Base-by-base conservation (phyloP, 1,140 invertebrate species). In the Tyrophagus putrescentiae region DNA sequence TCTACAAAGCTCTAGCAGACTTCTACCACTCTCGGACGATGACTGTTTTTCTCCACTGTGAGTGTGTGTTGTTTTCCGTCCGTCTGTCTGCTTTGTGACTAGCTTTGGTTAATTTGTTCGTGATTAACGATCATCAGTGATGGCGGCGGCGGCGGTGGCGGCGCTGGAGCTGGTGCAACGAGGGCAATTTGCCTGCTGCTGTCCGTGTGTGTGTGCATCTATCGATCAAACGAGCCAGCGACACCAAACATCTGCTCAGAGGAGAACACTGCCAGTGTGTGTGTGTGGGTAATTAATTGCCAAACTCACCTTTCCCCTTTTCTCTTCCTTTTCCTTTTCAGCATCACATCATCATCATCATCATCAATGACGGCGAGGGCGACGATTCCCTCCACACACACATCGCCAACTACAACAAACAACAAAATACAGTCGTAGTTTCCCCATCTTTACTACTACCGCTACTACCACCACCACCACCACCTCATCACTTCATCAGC, bases 51-150 rank as follows among this genome's bases (percentile, higher is more conserved):
- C 21, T 39, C 36, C 36, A n/a, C n/a, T n/a, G n/a, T n/a, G n/a
- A n/a, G n/a, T n/a, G n/a, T n/a, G n/a, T n/a, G n/a, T n/a, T n/a
- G n/a, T n/a, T n/a, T n/a, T n/a, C n/a, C n/a, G n/a, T n/a, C n/a
- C n/a, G n/a, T n/a, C n/a, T n/a, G n/a, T n/a, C n/a, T n/a, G n/a
- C n/a, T n/a, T n/a, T n/a, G n/a, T n/a, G n/a, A n/a, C n/a, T n/a
- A n/a, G n/a, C n/a, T n/a, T n/a, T n/a, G n/a, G n/a, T 48, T 48
- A 48, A 48, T 48, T 48, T 48, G 45, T 21, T 48, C 6, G 7
- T 48, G 45, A 48, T 48, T 48, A 48, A 48, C 45, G 45, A 48
- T 6, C 45, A 39, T 39, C 36, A n/a, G n/a, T n/a, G n/a, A 39
- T 39, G 36, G 13, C 36, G 13, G 36, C 21, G 36, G 36, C 36